phyloP scores from a whole-genome alignment of 2,797 vertebrate species.

The Aplochiton taeniatus region DNA sequence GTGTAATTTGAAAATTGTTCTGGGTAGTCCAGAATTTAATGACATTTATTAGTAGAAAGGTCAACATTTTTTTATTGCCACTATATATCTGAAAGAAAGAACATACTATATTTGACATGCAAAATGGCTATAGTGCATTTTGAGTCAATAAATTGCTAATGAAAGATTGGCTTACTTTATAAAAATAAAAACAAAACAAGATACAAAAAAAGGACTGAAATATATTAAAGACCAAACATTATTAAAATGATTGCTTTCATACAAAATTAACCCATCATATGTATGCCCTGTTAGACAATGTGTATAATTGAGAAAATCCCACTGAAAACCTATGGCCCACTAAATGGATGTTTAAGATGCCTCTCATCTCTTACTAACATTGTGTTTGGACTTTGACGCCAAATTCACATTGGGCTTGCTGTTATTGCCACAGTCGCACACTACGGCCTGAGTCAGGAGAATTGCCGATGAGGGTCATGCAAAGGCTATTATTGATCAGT shows the following conservation, averaged over 20 bases:
- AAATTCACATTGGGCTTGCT: not conserved
- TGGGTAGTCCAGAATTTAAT: constrained; percentile 34
- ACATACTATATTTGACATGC: constrained; percentile 44
- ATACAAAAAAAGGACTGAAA: constrained; percentile 8
- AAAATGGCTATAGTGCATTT: constrained; percentile 21
- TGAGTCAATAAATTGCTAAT: constrained; percentile 30
- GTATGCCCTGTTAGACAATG: constrained; percentile 61
- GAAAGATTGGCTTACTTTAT: constrained; percentile 53
- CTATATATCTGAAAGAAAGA: constrained; percentile 40
- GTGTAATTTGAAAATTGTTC: constrained; percentile 33
- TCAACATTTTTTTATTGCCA: constrained; percentile 38
- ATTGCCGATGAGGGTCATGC: constrained; percentile 10
- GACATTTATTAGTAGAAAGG: constrained; percentile 57
- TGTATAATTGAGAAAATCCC: constrained; percentile 45
- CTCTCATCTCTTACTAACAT: constrained; percentile 34
- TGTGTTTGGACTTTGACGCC: constrained; percentile 41
- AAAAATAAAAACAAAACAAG: constrained; percentile 38
- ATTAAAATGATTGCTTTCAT: constrained; percentile 54
- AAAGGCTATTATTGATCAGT: too few species aligned
- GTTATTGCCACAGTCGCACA: constrained; percentile 7
- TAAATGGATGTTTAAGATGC: constrained; percentile 32
- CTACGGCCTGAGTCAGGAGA: constrained; percentile 16
- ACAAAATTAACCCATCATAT: constrained; percentile 51
- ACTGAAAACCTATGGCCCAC: constrained; percentile 8
- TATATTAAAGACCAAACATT: constrained; percentile 57